Evolutionary conservation across 1,140 invertebrate genomes (phyloP), one percentile per base, ranked within the genome.

Genomic region (Cyphomyrmex costatus): DNA sequence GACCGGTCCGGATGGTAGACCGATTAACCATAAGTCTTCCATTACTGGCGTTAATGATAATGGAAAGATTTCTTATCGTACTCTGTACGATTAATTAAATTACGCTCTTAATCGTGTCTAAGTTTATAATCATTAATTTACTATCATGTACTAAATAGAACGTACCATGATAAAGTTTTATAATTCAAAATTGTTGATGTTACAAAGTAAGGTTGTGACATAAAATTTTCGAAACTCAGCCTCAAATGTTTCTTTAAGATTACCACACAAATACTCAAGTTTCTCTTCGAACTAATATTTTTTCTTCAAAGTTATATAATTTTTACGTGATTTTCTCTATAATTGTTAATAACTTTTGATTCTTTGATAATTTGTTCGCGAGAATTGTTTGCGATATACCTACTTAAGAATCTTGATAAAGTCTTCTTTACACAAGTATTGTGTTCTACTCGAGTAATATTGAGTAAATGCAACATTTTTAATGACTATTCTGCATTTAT

Each of bases 41-140:
- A 96, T 96, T 53, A 97, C 97, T 10, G 96, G 96, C 3, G 95
- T 97, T 65, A 97, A 97, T 88, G 96, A 97, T 86, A 97, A 97
- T 89, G 97, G 97, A 90, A 96, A 96, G 90, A 93, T 97, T 66
- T 96, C 96, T 46, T 95, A 95, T 78, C 96, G 97, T 87, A 96
- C 95, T 42, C 96, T 97, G 0, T 91, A 95, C 60, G 95, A 94
- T 87, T 88, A 90, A 90, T 33, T 33, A 46, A 90, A 90, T 7
- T 12, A 21, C 7, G 0, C 0, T 8, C n/a, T 30, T 14, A 46
- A 51, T 53, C n/a, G 51, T 16, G 6, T 7, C 30, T 61, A 21
- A 0, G 8, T 82, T 46, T 49, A 12, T 42, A 30, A 73, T 56
- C 42, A 46, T 30, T 82, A 46, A n/a, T 46, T 60, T 33, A 60